Conservation (phyloP, 1,140 invertebrate species). For the Pantala flavescens region DNA sequence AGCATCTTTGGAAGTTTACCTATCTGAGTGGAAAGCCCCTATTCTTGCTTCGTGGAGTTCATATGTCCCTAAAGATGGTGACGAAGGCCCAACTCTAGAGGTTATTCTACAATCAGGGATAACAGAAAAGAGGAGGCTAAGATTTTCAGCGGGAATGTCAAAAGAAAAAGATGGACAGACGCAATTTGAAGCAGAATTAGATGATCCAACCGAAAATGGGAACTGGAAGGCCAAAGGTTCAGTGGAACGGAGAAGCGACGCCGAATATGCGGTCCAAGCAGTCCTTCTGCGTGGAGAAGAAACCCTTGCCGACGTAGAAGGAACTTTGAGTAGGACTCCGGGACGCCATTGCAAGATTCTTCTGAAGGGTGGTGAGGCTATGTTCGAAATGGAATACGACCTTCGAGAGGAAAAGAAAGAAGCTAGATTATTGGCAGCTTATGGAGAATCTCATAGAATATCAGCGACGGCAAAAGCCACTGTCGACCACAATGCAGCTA, state of each 20-base stretch:
- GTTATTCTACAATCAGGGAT: neutral
- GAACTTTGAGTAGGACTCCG: neutral
- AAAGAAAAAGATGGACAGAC: neutral
- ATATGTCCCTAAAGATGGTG: neutral
- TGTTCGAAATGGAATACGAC: neutral
- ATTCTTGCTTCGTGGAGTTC: neutral
- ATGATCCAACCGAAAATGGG: neutral
- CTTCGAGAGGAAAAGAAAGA: neutral
- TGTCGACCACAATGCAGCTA: neutral
- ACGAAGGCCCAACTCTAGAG: neutral
- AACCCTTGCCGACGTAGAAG: neutral
- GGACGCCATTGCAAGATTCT: neutral
- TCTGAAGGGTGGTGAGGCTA: neutral
- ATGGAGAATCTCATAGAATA: neutral
- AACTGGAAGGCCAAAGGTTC: neutral
- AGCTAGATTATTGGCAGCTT: neutral
- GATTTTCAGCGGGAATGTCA: neutral
- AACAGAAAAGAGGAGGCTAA: neutral
- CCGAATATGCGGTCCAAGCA: neutral
- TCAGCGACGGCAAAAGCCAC: neutral
- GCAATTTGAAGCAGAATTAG: neutral
- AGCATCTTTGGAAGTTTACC: neutral
- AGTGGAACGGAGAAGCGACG: neutral
- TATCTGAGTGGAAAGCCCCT: neutral
- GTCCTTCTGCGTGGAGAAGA: neutral